Evolutionary conservation across 2,797 vertebrate species (phyloP), one percentile per base, ranked within the genome.

Genomic region (Ara ararauna): DNA sequence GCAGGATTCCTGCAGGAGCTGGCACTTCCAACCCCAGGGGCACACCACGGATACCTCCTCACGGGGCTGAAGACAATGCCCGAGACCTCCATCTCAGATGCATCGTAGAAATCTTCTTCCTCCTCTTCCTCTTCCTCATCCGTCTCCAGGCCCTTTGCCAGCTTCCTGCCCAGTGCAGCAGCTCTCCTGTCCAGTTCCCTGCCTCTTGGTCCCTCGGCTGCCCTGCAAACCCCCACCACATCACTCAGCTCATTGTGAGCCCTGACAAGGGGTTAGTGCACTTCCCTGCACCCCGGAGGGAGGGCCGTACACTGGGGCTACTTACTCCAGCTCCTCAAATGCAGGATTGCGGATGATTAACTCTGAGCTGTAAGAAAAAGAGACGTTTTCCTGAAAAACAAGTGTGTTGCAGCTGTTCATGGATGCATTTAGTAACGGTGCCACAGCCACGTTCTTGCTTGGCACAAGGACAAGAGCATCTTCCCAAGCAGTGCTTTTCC

Each of bases 11-110:
- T 27, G 29, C 34, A 65, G 6, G 42, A 88, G 50, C 12, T 44
- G 34, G 14, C 42, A 65, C 30, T 56, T 85, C 56, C 45, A 50
- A 84, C 6, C 18, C 30, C 38, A 68, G 9, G 14, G 32, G 18
- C 38, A 54, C 2, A 2, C 10, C 36, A 24, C 11, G 5, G 21
- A 61, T 97, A 98, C 99, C 99, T 99, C 86, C 98, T 98, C 91
- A 99, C 98, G n/a, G 98, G 98, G n/a, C 98, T 99, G 93, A 99
- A 98, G 85, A 97, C 97, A 30, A 99, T 92, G 42, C 98, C 98
- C 0, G 96, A 97, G 61, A 97, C 96, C 60, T 99, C 99, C 95
- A 98, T 76, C 45, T 99, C 98, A 22, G 98, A 96, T 36, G 98
- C 93, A 30, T 99, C 98, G 1, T 98, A 98, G 85, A 98, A 98